phyloP scores from a whole-genome alignment of 2,113 vertebrate species.

The Nycticryphes semicollaris region DNA sequence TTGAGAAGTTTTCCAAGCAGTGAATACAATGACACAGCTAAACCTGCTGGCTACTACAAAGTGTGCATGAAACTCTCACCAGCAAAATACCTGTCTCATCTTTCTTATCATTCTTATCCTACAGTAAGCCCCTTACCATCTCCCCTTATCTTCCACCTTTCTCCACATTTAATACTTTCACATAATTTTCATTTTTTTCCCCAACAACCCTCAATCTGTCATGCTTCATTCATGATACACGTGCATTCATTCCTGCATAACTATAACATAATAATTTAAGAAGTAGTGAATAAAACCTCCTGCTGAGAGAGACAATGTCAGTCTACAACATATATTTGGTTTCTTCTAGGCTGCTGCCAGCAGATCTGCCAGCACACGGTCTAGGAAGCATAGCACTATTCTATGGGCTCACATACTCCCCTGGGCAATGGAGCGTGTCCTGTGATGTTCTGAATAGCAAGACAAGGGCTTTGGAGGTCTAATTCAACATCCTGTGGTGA shows the following conservation, averaged over 20 bases:
- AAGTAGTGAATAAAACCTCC: background rate
- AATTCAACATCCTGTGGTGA: background rate
- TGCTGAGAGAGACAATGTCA: background rate
- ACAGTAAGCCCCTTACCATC: background rate
- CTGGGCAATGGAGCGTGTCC: background rate
- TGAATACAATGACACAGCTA: background rate
- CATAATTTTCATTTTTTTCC: background rate
- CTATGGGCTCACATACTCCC: background rate
- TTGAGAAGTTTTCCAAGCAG: background rate
- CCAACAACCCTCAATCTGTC: background rate
- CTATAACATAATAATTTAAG: background rate
- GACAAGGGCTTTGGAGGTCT: background rate
- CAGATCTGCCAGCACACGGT: background rate
- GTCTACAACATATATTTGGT: background rate
- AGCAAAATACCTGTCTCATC: background rate
- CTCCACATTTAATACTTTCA: background rate
- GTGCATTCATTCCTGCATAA: background rate
- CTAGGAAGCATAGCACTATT: accelerated
- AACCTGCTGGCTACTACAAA: background rate
- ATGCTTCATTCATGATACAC: background rate
- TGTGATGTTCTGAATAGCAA: background rate
- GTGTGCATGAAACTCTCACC: background rate
- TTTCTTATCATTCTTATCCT: background rate
- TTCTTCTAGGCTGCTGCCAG: background rate
- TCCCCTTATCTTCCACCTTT: background rate